These are phyloP conservation scores for Lagopus leucura DNA, from an alignment of 2,113 vertebrate species.

Conservation along the genomic window DNA sequence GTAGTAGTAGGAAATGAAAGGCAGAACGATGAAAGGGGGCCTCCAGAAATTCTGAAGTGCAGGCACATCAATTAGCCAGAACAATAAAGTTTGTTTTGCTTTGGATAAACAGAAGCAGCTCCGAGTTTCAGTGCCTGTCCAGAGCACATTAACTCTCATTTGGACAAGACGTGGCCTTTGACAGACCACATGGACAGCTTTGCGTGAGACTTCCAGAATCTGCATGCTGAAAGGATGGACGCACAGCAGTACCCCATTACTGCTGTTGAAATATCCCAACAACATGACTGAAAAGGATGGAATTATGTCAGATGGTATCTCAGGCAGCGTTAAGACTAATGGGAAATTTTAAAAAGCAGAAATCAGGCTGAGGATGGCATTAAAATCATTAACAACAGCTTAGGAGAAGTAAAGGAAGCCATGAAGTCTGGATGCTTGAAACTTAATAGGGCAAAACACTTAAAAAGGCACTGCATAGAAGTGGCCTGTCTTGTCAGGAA, in stretches of 20 bases:
- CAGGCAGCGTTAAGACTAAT: neutral
- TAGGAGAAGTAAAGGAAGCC: neutral
- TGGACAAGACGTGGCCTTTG: neutral
- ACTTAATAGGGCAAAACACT: neutral
- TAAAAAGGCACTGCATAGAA: neutral
- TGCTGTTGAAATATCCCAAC: neutral
- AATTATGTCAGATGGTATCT: neutral
- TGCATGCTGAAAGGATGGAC: neutral
- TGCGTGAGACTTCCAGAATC: neutral
- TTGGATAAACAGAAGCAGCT: neutral
- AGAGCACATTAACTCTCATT: neutral
- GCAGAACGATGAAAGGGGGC: conserved; percentile 11
- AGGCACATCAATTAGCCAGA: neutral
- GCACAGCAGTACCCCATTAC: neutral
- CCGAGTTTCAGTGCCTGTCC: neutral
- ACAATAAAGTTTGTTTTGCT: neutral
- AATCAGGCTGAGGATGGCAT: neutral
- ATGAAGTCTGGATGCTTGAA: neutral
- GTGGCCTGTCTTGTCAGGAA: neutral
- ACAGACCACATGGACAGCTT: neutral
- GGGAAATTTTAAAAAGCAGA: neutral
- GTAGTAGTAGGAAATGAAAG: conserved; percentile 3
- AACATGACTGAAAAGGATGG: neutral
- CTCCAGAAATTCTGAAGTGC: neutral
- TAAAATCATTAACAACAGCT: neutral